Evolutionary conservation across 2,888 invertebrate genomes (phyloP).

Genomic region (Synergus gifuensis): DNA sequence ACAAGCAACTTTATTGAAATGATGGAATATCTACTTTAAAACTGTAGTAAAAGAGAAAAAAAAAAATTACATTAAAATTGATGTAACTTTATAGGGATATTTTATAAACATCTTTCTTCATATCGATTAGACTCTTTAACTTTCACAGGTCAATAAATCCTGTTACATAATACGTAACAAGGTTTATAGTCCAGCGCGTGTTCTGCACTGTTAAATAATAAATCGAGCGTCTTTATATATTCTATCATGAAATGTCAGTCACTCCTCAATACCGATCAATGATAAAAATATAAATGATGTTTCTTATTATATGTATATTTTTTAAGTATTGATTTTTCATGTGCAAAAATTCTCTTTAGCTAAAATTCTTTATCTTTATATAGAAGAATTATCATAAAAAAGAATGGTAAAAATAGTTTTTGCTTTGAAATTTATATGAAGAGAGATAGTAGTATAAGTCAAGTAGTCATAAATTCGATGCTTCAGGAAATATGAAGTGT

Average conservation of each 20-base stretch:
- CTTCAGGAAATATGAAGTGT: background rate
- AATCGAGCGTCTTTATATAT: background rate
- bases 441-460: background rate
- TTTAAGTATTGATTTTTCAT: no score
- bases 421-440: background rate
- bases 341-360: no score
- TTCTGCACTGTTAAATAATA: constrained; percentile 38
- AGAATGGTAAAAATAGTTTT: no score
- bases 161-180: constrained; percentile 19
- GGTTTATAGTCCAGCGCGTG: constrained; percentile 31
- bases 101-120: background rate
- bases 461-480: background rate
- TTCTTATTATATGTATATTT: no score
- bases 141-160: constrained; percentile 1
- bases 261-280: background rate
- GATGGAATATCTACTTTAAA: no score
- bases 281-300: no score
- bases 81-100: background rate
- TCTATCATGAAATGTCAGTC: background rate
- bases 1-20: no score
- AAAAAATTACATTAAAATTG: background rate
- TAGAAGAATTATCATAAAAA: no score
- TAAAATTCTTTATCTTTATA: no score
- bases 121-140: background rate
- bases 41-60: background rate